Evolutionary conservation across 2,113 vertebrate genomes (phyloP).

Genomic region (Craseonycteris thonglongyai): DNA sequence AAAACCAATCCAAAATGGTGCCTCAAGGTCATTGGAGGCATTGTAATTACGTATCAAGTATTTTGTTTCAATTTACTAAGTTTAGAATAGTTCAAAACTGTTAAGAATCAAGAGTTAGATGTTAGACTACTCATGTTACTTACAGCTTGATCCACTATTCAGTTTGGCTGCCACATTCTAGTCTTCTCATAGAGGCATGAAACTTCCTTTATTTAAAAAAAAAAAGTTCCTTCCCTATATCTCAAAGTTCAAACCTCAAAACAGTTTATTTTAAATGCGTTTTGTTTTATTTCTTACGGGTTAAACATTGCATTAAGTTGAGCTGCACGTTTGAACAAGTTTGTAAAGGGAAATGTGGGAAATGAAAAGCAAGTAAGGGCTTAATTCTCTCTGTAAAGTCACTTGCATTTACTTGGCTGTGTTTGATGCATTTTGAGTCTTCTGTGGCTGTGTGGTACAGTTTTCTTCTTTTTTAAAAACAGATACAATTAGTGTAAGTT

Average conservation of each 20-base stretch:
- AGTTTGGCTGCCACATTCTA: neutral
- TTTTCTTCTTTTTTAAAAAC: neutral
- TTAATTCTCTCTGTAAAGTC: slow-evolving; percentile 49
- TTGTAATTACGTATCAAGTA: neutral
- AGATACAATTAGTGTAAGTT: neutral
- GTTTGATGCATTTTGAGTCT: slow-evolving; percentile 44
- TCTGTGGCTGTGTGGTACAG: slow-evolving; percentile 2
- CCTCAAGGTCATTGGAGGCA: neutral
- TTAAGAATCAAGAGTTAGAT: neutral
- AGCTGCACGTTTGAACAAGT: slow-evolving; percentile 49
- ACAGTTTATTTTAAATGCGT: slow-evolving; percentile 38
- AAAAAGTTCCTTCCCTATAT: neutral
- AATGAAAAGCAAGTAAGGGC: neutral
- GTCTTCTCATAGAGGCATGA: neutral
- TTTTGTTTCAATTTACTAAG: slow-evolving; percentile 26
- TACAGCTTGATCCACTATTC: neutral
- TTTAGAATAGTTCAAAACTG: neutral
- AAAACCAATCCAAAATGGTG: slow-evolving; percentile 56
- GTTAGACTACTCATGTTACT: neutral
- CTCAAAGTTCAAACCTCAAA: slow-evolving; percentile 32
- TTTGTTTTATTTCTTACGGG: slow-evolving; percentile 43
- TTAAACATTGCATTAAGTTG: slow-evolving; percentile 39
- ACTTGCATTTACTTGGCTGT: slow-evolving; percentile 4
- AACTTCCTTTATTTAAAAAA: neutral
- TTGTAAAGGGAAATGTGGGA: slow-evolving; percentile 41